Conservation (phyloP, 2,113 vertebrate genomes). For the Egretta garzetta region DNA sequence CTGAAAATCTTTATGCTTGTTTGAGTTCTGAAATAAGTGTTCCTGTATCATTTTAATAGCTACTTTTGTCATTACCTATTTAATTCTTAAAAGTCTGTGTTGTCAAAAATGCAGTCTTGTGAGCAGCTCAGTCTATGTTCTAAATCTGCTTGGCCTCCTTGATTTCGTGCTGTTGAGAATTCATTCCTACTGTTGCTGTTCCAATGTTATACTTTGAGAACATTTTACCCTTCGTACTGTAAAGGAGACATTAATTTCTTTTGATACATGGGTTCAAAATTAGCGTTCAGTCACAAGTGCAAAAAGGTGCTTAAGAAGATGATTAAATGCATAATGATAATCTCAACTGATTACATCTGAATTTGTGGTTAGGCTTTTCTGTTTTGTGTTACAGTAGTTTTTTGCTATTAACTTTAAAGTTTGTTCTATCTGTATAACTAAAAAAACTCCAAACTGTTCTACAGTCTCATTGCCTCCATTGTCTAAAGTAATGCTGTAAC, state of each 20-base stretch:
- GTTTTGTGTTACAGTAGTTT: neutral
- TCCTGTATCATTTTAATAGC: neutral
- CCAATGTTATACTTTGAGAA: neutral
- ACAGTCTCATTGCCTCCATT: accelerated
- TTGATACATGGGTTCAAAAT: too few relatives aligned
- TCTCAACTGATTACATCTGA: neutral
- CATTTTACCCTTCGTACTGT: too few relatives aligned
- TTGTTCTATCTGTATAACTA: neutral
- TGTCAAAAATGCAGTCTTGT: neutral
- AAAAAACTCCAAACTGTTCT: neutral
- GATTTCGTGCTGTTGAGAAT: neutral
- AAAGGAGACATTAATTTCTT: too few relatives aligned
- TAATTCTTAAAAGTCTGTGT: neutral
- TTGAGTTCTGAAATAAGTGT: neutral
- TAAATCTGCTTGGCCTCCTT: neutral
- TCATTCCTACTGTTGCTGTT: neutral
- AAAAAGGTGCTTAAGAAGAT: neutral
- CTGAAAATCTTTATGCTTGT: neutral
- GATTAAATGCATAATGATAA: neutral
- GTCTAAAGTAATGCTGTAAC: neutral
- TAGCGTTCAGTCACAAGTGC: neutral
- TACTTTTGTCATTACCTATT: neutral
- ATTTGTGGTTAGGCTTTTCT: neutral
- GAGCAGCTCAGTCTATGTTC: neutral
- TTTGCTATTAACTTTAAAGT: neutral